Base-by-base conservation (phyloP, 2,797 vertebrate genomes). In the Chrosomus eos region DNA sequence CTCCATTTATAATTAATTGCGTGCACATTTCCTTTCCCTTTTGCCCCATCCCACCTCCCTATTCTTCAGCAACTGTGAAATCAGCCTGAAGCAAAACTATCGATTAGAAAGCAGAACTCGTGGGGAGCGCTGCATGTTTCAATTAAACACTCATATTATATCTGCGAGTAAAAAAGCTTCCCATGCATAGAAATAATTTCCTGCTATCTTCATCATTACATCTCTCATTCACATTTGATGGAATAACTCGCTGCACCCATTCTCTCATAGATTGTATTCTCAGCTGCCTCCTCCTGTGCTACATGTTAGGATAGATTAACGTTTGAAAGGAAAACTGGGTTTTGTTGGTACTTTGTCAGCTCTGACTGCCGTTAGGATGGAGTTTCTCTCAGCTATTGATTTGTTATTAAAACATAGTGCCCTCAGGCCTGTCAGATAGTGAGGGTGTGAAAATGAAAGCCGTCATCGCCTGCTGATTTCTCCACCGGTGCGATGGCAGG, bases 111-210 rank as follows among this genome's bases (percentile, higher is more conserved):
- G 89, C 84, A 88, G 53, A 83, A 85, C 80, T 78, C 84, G 81
- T 86, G 81, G 2, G 74, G 90, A 90, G 86, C 89, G 84, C 78
- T 81, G 16, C 71, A 87, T 87, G 89, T 90, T 92, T 90, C 89
- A 92, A 93, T 94, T 93, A 93, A 90, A 84, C 62, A 86, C 74
- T 81, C 73, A 89, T 75, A 84, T 82, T 40, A 87, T 88, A 91
- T 89, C 80, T 82, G 71, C 53, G 68, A 84, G 74, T 85, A 33
- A 76, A 89, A 33, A 67, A 31, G 43, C 36, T 81, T 82, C 66
- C 75, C 67, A 89, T 89, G 81, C 85, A 87, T 89, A 85, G 86
- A 92, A 89, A 90, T 83, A 82, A 70, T 82, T 85, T 87, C 55
- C 89, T 85, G 89, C 90, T 88, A 91, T 91, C 89, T 92, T 83